Percentiles rank a stretch among this genome's conserved stretches.
Evolutionary conservation across 2,797 vertebrate species (phyloP).

Genomic region (Gymnothorax javanicus): DNA sequence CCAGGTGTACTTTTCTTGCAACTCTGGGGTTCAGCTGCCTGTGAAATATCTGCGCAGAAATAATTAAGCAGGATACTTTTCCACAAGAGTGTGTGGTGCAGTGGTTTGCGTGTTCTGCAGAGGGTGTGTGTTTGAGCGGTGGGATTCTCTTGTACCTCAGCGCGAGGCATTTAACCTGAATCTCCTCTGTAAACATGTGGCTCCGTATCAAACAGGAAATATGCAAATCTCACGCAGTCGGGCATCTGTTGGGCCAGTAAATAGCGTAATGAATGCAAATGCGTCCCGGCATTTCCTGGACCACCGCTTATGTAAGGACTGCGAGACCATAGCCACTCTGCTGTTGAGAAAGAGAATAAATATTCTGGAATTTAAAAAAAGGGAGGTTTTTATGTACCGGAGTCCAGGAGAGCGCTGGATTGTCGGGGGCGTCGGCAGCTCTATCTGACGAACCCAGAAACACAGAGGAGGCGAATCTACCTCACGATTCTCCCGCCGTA

Average conservation of each 20-base stretch:
- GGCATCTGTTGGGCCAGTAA: constrained; percentile 7
- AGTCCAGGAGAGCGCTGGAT: neutral
- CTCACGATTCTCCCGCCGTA: neutral
- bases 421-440: neutral
- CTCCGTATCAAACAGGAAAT: neutral
- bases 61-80: neutral
- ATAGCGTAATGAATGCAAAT: constrained; percentile 5
- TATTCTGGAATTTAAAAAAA: neutral
- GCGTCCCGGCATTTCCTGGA: neutral
- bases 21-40: neutral
- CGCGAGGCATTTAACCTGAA: neutral
- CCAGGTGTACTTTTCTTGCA: neutral
- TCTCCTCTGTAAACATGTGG: neutral
- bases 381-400: neutral
- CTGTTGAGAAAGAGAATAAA: neutral
- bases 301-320: neutral
- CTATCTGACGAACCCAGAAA: neutral
- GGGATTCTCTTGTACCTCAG: neutral
- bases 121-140: neutral
- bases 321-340: neutral
- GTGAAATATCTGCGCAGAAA: neutral
- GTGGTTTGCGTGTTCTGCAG: neutral
- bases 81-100: neutral
- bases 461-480: neutral
- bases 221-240: neutral